phyloP scores from a whole-genome alignment of 2,797 vertebrate species.

The Lagocephalus sceleratus region DNA sequence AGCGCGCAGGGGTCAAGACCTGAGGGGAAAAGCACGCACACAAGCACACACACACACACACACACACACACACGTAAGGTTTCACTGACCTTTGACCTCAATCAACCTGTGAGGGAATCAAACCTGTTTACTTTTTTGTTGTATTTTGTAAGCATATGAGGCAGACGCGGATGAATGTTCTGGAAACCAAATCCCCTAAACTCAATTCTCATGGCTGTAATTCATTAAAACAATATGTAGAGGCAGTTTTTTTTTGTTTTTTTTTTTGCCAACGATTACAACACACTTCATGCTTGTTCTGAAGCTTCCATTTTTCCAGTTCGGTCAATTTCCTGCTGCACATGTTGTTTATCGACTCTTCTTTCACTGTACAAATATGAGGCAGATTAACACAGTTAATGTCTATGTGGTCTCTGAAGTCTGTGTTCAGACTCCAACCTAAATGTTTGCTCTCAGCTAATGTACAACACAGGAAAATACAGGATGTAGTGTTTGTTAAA shows the following conservation, averaged over 20 bases:
- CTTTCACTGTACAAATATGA: not conserved
- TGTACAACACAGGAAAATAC: conserved; percentile 38
- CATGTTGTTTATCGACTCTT: conserved; percentile 2
- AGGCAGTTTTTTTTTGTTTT: not conserved
- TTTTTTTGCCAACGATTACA: not conserved
- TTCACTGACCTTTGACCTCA: not conserved
- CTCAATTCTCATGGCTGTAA: not conserved
- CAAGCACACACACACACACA: conserved; percentile 1
- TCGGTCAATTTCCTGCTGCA: not conserved
- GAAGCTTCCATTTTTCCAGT: not conserved
- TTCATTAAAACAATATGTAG: not conserved
- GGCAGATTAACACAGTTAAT: not conserved
- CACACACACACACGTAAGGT: not conserved
- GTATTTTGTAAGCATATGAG: not conserved
- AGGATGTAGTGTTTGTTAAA: conserved; percentile 44
- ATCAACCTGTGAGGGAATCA: conserved; percentile 1
- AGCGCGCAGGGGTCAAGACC: conserved; percentile 68
- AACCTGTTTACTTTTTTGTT: not conserved
- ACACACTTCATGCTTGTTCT: not conserved
- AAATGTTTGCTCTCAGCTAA: conserved; percentile 24
- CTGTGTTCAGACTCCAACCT: conserved; percentile 10
- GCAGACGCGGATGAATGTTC: not conserved
- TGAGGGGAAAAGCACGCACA: conserved; percentile 28
- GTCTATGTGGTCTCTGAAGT: conserved; percentile 6
- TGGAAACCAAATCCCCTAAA: not conserved